A percentile compares a stretch with the other conserved stretches of the same genome.
Evolutionary conservation across 2,888 invertebrate species (phyloP).

Genomic region (Parapristionchus giblindavisi): DNA sequence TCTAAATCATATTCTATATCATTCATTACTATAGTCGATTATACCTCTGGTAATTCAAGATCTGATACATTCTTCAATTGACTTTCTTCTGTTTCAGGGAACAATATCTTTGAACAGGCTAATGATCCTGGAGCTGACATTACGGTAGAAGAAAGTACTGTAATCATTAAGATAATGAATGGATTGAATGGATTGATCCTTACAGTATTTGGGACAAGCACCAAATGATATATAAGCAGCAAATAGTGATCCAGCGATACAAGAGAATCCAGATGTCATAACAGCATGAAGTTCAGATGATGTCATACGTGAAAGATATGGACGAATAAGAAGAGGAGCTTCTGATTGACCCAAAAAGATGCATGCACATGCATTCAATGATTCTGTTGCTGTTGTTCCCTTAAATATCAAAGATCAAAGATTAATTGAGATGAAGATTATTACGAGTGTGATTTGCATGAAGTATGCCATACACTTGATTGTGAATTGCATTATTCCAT

Average conservation of each 20-base stretch:
- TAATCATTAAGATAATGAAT: slow-evolving; percentile 80
- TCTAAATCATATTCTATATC: slow-evolving; percentile 33
- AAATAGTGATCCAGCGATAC: slow-evolving; percentile 88
- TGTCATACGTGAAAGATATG: slow-evolving; percentile 85
- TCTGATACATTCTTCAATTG: slow-evolving; percentile 80
- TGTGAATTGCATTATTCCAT: slow-evolving; percentile 62
- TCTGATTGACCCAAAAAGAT: slow-evolving; percentile 86
- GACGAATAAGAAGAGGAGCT: slow-evolving; percentile 86
- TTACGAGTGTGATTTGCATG: slow-evolving; percentile 71
- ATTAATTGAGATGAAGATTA: neutral
- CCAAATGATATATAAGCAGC: slow-evolving; percentile 83
- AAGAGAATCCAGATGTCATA: slow-evolving; percentile 92
- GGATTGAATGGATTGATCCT: slow-evolving; percentile 31
- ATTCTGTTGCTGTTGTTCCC: slow-evolving; percentile 92
- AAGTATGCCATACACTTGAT: slow-evolving; percentile 48
- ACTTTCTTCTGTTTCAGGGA: slow-evolving; percentile 88
- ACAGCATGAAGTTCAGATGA: slow-evolving; percentile 90
- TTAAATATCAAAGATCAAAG: slow-evolving; percentile 72
- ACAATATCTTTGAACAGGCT: slow-evolving; percentile 86
- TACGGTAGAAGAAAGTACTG: slow-evolving; percentile 86
- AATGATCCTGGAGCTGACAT: slow-evolving; percentile 96
- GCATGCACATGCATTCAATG: slow-evolving; percentile 89
- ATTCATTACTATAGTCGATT: neutral
- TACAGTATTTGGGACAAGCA: slow-evolving; percentile 49
- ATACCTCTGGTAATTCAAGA: slow-evolving; percentile 72